Evolutionary conservation across 2,888 invertebrate genomes (phyloP).

Genomic region (Heliconius charithonia): DNA sequence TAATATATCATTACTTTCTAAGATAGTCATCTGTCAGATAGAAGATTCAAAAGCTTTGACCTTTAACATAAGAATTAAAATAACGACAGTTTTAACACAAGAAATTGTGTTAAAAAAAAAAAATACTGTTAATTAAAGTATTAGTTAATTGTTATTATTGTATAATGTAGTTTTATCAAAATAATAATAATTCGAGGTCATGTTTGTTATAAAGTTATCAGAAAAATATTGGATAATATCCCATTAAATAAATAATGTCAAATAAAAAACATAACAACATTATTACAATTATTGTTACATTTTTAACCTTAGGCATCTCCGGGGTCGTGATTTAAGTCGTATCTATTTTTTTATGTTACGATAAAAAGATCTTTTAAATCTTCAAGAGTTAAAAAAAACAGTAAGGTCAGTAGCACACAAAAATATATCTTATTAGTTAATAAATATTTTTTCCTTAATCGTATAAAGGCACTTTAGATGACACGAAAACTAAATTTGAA

Average conservation of each 20-base stretch:
- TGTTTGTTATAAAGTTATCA: neutral
- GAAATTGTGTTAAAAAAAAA: neutral
- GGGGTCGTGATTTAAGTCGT: neutral
- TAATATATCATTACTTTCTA: neutral
- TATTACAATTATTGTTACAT: neutral
- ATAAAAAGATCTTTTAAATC: no score
- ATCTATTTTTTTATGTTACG: neutral
- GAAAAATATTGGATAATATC: neutral
- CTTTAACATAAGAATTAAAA: neutral
- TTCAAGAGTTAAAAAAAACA: no score
- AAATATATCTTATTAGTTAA: no score
- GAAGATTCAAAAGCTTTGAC: neutral
- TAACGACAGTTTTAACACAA: neutral
- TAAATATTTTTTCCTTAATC: no score
- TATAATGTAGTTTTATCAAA: neutral
- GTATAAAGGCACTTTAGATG: no score
- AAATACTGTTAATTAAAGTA: neutral
- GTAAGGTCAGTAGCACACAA: no score
- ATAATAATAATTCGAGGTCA: conserved; percentile 13
- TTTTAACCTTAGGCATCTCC: neutral
- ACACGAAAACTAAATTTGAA: no score
- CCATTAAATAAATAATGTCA: conserved; percentile 4
- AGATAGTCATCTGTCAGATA: neutral
- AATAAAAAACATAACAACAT: neutral
- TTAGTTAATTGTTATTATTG: neutral